Evolutionary conservation across 1,140 invertebrate genomes (phyloP), one percentile per base, ranked within the genome.

Genomic region (Teleopsis dalmanni): DNA sequence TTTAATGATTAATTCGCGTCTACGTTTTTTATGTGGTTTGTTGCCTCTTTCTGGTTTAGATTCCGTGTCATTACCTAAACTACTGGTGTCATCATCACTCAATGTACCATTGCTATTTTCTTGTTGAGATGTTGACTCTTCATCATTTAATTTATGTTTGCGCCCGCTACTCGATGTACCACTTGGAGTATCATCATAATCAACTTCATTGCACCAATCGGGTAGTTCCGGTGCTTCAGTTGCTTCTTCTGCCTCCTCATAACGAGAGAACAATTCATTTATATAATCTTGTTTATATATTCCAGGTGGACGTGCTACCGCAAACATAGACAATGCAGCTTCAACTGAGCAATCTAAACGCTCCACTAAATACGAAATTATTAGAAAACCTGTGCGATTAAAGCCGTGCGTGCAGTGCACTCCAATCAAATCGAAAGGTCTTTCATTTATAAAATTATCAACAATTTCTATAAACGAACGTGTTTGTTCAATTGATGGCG

Each of bases 401-500:
- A 98, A 99, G 0, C 96, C 97, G 77, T 99, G 96, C 1, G 96
- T 99, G 65, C 96, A 99, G 70, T 99, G 97, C 25, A 99, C 87
- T 37, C 83, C 91, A 53, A 95, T 86, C 14, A 84, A 73, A 57
- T 91, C 80, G 49, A 88, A 67, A 4, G 91, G 90, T 70, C 86
- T 73, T 57, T 90, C 76, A n/a, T 74, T 71, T 22, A 93, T 83
- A 57, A 92, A 95, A 40, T 80, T 80, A 27, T 78, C 76, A 50
- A 91, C 91, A 31, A 91, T 61, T 51, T 82, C 67, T 34, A 93
- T 81, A 70, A 97, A 97, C 22, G 75, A 72, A 58, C 75, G 75
- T 1, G 83, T 87, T 70, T 94, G 89, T 22, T 94, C 87, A 29
- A 54, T 51, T 1, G 81, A 82, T 1, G 88, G 87, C 16, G 86